Conservation (phyloP, 2,888 invertebrate species). For the Conistra vaccinii region DNA sequence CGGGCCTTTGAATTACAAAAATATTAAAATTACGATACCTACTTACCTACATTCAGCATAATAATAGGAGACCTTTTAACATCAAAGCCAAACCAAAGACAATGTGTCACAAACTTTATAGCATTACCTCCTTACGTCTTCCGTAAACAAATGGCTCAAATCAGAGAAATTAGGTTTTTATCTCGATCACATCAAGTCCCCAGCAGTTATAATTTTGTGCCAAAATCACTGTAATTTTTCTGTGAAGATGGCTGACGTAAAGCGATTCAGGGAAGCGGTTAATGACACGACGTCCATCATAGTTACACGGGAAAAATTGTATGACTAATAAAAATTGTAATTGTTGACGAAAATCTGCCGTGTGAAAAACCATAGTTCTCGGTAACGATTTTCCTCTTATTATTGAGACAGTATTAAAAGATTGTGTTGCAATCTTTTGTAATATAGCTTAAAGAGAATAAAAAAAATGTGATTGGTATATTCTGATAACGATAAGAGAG, state of each 20-base stretch:
- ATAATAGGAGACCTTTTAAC: not conserved
- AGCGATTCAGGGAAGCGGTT: slow-evolving; percentile 70
- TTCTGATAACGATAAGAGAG: not conserved
- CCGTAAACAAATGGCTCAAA: slow-evolving; percentile 65
- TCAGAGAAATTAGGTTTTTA: slow-evolving; percentile 68
- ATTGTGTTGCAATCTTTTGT: not conserved
- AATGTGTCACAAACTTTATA: slow-evolving; percentile 35
- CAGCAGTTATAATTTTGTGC: slow-evolving; percentile 62
- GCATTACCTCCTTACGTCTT: slow-evolving; percentile 52
- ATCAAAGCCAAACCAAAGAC: slow-evolving; percentile 36
- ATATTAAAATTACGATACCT: not conserved
- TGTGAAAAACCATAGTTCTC: slow-evolving; percentile 42
- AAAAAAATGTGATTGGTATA: not conserved
- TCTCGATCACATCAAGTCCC: slow-evolving; percentile 62
- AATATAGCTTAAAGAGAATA: not conserved
- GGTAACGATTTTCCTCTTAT: slow-evolving; percentile 50
- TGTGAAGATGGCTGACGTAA: slow-evolving; percentile 62
- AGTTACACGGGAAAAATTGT: slow-evolving; percentile 50
- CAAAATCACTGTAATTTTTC: slow-evolving; percentile 59
- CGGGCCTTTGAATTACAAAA: not conserved
- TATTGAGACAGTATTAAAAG: not conserved
- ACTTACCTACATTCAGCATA: not conserved
- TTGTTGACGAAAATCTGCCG: slow-evolving; percentile 28
- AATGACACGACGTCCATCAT: slow-evolving; percentile 66
- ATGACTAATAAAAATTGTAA: slow-evolving; percentile 55